Percentiles rank a stretch among this genome's conserved stretches.
These are phyloP conservation scores for Trichonephila clavata DNA, from an alignment of 1,140 invertebrate genomes.

Conservation along the genomic window DNA sequence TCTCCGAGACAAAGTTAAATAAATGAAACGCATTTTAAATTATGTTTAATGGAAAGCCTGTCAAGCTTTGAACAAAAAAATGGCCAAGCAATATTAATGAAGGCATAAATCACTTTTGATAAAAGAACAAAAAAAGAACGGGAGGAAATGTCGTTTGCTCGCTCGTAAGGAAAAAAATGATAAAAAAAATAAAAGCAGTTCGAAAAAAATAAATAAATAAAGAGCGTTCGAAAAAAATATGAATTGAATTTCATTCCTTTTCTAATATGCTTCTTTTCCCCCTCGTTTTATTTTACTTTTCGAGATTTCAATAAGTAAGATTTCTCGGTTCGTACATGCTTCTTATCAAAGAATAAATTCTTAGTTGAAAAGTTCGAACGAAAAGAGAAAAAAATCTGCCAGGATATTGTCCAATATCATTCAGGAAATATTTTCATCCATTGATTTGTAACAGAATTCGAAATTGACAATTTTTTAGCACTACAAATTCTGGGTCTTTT, in stretches of 20 bases:
- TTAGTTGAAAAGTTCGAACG: not conserved
- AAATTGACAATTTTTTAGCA: slow-evolving; percentile 8
- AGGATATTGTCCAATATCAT: not conserved
- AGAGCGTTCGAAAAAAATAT: not conserved
- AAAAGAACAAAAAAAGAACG: not conserved
- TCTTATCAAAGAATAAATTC: not conserved
- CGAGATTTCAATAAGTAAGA: slow-evolving; percentile 9
- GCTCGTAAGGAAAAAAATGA: not conserved
- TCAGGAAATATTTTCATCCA: not conserved
- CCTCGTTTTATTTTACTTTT: not conserved
- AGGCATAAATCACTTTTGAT: not conserved
- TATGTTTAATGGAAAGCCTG: slow-evolving; percentile 21
- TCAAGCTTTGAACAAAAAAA: not conserved
- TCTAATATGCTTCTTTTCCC: not conserved
- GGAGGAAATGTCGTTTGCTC: not conserved
- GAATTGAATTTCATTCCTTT: slow-evolving; percentile 10
- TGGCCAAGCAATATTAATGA: not conserved
- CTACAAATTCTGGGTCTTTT: not conserved
- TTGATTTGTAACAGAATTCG: not conserved
- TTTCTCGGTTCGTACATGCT: not conserved
- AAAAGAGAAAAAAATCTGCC: not conserved
- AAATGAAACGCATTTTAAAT: not conserved
- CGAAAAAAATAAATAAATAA: not conserved
- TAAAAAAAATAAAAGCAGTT: not conserved
- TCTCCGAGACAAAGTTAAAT: not conserved